Conservation (phyloP, 2,797 vertebrate species). For the Manis crassicaudata region DNA sequence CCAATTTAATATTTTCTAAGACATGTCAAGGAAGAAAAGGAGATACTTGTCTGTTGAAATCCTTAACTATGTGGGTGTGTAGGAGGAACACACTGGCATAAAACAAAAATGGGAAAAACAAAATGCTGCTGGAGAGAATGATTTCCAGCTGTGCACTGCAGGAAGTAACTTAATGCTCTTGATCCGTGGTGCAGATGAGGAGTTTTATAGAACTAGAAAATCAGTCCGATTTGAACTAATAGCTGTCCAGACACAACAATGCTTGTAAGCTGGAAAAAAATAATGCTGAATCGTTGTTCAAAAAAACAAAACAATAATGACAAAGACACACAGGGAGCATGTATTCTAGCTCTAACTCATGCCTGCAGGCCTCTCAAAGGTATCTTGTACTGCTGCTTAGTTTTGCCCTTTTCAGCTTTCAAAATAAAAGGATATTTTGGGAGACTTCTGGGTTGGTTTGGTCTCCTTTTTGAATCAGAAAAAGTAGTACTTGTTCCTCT, state of each 20-base stretch:
- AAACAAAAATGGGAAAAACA: constrained; percentile 86
- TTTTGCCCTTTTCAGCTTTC: constrained; percentile 35
- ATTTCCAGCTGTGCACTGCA: constrained; percentile 91
- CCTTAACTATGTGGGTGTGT: constrained; percentile 77
- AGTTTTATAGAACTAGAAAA: constrained; percentile 85
- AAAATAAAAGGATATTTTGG: constrained; percentile 55
- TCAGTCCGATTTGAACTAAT: constrained; percentile 83
- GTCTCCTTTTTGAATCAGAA: constrained; percentile 15
- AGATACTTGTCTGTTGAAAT: constrained; percentile 78
- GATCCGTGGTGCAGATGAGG: constrained; percentile 89
- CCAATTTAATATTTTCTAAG: constrained; percentile 83
- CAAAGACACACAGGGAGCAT: constrained; percentile 39
- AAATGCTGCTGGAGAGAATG: constrained; percentile 85
- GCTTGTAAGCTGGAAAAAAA: constrained; percentile 60
- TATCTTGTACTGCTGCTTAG: not conserved
- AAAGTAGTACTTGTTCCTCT: constrained; percentile 18
- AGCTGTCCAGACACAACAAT: constrained; percentile 80
- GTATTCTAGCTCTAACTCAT: constrained; percentile 6
- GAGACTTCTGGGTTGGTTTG: not conserved
- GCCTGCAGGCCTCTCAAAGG: constrained; percentile 43
- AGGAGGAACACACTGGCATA: constrained; percentile 82
- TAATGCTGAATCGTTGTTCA: constrained; percentile 64
- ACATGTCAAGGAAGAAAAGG: constrained; percentile 77
- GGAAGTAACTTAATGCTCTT: constrained; percentile 86
- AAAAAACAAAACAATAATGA: constrained; percentile 55